Evolutionary conservation across 2,113 vertebrate species (phyloP).

Genomic region (Dermatemys mawii): DNA sequence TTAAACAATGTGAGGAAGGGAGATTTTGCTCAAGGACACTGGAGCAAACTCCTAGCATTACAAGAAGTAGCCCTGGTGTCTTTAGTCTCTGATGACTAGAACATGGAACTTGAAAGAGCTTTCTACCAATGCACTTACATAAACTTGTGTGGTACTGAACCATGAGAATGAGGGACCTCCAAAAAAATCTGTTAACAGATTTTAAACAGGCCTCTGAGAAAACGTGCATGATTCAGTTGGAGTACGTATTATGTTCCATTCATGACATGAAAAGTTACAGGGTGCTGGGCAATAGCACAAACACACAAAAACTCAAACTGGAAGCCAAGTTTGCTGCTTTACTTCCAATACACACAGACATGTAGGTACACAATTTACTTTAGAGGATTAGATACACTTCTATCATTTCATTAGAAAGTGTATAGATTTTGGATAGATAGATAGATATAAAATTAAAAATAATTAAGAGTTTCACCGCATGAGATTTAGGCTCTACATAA

Average conservation of each 20-base stretch:
- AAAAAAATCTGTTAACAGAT: neutral
- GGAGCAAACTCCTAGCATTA: neutral
- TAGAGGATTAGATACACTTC: neutral
- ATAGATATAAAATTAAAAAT: neutral
- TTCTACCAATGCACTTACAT: neutral
- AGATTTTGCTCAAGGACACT: neutral
- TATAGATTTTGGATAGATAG: fast-evolving
- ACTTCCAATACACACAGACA: neutral
- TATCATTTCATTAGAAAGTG: neutral
- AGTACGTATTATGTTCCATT: neutral
- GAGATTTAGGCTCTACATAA: neutral
- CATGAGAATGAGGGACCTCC: neutral
- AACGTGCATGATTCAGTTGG: neutral
- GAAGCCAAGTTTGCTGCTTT: neutral
- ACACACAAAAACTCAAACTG: neutral
- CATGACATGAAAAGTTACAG: neutral
- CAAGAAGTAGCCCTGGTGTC: neutral
- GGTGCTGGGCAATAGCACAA: no score
- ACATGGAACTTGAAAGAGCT: neutral
- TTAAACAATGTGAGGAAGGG: neutral
- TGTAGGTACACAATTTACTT: neutral
- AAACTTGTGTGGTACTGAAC: neutral
- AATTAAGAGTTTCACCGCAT: neutral
- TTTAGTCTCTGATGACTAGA: neutral
- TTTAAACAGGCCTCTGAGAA: neutral